Conservation (phyloP, 2,888 invertebrate species). For the Apotomis turbidana region DNA sequence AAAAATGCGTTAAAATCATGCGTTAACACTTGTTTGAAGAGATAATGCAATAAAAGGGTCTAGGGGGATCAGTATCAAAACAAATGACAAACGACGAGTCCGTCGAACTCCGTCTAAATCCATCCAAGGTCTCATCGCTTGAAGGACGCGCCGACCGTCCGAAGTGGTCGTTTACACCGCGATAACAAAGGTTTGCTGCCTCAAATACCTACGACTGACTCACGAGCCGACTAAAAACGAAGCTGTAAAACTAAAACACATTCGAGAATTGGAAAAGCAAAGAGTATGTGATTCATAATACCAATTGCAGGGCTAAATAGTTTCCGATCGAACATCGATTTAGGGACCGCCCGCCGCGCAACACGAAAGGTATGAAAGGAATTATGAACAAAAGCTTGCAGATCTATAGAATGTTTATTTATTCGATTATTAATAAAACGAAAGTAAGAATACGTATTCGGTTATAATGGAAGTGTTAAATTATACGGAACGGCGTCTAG, state of each 20-base stretch:
- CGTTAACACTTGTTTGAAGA: conserved; percentile 16
- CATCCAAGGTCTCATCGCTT: conserved; percentile 80
- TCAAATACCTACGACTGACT: conserved; percentile 68
- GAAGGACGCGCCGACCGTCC: conserved; percentile 78
- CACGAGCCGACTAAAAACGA: conserved; percentile 58
- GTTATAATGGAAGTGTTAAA: conserved; percentile 62
- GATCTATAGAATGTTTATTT: conserved; percentile 34
- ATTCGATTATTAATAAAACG: conserved; percentile 48
- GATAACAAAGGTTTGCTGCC: conserved; percentile 77
- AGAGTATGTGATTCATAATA: conserved; percentile 42
- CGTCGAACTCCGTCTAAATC: conserved; percentile 80
- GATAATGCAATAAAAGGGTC: conserved; percentile 47
- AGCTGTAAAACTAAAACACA: conserved; percentile 45
- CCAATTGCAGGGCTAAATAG: conserved; percentile 44
- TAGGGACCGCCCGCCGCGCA: conserved; percentile 67
- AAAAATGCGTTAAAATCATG: conserved; percentile 17
- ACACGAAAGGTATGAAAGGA: conserved; percentile 52
- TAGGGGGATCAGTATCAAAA: conserved; percentile 70
- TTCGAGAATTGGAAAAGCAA: conserved; percentile 41
- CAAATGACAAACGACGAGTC: conserved; percentile 70
- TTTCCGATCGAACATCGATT: conserved; percentile 50
- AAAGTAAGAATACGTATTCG: conserved; percentile 60
- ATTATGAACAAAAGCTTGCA: conserved; percentile 51
- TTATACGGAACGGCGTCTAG: conserved; percentile 70
- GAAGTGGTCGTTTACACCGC: conserved; percentile 78